Conservation (phyloP, 2,797 vertebrate species). For the Pogonophryne albipinna region DNA sequence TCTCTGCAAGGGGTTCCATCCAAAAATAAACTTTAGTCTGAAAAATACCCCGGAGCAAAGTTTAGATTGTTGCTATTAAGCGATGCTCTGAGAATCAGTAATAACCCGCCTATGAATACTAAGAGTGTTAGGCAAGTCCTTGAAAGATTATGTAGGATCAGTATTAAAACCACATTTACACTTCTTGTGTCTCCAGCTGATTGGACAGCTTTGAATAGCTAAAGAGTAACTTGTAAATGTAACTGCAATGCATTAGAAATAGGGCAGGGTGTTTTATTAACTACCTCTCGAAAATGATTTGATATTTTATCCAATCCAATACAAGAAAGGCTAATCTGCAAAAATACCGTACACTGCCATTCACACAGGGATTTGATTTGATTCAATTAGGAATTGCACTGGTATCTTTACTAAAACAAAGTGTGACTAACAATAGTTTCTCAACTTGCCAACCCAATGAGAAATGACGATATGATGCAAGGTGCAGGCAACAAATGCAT, state of each 20-base stretch:
- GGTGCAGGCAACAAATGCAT: not conserved
- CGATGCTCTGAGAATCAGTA: conserved; percentile 44
- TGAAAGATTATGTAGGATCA: conserved; percentile 19
- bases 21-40: conserved; percentile 22
- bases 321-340: not conserved
- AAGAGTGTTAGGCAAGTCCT: conserved; percentile 3
- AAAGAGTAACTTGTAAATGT: not conserved
- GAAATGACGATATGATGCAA: not conserved
- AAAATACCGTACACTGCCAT: not conserved
- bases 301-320: not conserved
- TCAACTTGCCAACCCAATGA: not conserved
- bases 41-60: conserved; percentile 26
- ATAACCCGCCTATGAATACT: conserved; percentile 32
- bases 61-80: conserved; percentile 16
- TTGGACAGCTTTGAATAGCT: conserved; percentile 3
- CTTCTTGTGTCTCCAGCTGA: conserved; percentile 1
- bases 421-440: not conserved
- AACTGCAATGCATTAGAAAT: not conserved
- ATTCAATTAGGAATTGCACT: not conserved
- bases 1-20: conserved; percentile 22
- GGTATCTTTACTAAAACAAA: not conserved
- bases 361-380: not conserved
- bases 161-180: conserved; percentile 13
- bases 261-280: too few species aligned
- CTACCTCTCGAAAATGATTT: not conserved